phyloP scores from a whole-genome alignment of 30 jellyfish, hydroid and myxozoan genomes.

The Aurelia sp. region DNA sequence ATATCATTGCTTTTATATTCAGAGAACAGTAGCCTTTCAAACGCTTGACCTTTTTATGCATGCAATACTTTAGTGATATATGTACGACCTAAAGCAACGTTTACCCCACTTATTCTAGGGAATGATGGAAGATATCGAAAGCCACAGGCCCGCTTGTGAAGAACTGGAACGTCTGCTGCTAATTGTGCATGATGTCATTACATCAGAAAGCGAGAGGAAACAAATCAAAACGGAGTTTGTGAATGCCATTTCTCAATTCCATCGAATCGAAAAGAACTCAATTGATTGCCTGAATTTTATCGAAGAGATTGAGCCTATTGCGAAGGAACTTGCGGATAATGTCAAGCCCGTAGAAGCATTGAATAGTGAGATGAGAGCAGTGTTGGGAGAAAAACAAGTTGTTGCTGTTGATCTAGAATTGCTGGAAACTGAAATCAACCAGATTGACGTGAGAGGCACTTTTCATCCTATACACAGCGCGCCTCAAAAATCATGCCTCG shows the following conservation, averaged over 20 bases:
- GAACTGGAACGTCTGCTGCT: conserved; percentile 61
- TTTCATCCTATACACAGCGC: no score
- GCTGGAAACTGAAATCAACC: conserved; percentile 45
- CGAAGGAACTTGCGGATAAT: conserved; percentile 68
- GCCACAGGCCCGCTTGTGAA: conserved; percentile 43
- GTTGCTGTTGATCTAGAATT: conserved; percentile 62
- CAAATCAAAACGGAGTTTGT: conserved; percentile 59
- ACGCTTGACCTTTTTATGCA: no score
- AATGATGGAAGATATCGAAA: conserved; percentile 76
- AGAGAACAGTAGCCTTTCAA: no score
- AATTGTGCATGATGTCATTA: conserved; percentile 36
- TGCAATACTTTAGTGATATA: no score
- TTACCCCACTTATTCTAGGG: conserved; percentile 48
- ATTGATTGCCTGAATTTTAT: conserved; percentile 48
- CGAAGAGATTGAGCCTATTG: conserved; percentile 69
- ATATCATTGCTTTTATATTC: no score
- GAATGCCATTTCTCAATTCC: conserved; percentile 58
- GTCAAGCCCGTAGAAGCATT: conserved; percentile 34
- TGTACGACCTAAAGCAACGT: no score
- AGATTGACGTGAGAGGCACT: conserved; percentile 57
- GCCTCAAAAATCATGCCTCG: no score
- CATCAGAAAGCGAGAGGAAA: conserved; percentile 53
- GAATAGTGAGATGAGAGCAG: conserved; percentile 41
- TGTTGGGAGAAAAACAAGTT: conserved; percentile 59
- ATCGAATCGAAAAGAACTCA: conserved; percentile 54